A percentile compares a stretch with the other conserved stretches of the same genome.
Conservation (phyloP, 2,113 vertebrate genomes). For the Morone saxatilis region DNA sequence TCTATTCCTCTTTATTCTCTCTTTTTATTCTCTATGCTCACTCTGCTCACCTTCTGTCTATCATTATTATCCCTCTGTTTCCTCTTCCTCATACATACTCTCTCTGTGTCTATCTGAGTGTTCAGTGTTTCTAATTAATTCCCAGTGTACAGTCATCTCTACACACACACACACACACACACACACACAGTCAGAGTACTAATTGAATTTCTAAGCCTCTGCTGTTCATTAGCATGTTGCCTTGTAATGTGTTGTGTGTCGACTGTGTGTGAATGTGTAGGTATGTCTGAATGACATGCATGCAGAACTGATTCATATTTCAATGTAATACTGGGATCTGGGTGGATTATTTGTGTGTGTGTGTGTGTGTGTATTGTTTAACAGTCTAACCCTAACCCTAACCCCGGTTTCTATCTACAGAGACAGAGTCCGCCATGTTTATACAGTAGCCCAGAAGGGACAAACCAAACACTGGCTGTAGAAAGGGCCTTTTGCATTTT, state of each 20-base stretch:
- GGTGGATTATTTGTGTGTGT: background rate
- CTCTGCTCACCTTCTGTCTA: background rate
- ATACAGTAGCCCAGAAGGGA: too few relatives aligned
- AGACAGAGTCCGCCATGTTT: too few relatives aligned
- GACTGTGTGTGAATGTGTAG: constrained; percentile 18
- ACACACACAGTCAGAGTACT: constrained; percentile 23
- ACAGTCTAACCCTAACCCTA: background rate
- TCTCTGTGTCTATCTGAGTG: constrained; percentile 12
- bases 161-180: constrained; percentile 20
- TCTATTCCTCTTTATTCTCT: constrained; percentile 1
- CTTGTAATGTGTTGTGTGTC: constrained; percentile 57
- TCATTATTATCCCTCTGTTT: background rate
- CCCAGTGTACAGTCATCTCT: constrained; percentile 53
- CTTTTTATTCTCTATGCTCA: background rate
- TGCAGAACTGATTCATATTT: constrained; percentile 36
- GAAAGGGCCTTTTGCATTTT: too few relatives aligned
- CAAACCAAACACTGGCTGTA: too few relatives aligned
- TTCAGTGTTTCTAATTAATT: constrained; percentile 70
- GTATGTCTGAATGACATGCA: background rate
- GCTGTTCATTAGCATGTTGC: constrained; percentile 65
- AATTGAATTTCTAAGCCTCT: constrained; percentile 67
- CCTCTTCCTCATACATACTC: background rate
- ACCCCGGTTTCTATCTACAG: too few relatives aligned
- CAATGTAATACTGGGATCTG: background rate
- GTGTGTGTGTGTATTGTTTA: background rate